Evolutionary conservation across 2,797 vertebrate genomes (phyloP).

Genomic region (Bradypus variegatus): DNA sequence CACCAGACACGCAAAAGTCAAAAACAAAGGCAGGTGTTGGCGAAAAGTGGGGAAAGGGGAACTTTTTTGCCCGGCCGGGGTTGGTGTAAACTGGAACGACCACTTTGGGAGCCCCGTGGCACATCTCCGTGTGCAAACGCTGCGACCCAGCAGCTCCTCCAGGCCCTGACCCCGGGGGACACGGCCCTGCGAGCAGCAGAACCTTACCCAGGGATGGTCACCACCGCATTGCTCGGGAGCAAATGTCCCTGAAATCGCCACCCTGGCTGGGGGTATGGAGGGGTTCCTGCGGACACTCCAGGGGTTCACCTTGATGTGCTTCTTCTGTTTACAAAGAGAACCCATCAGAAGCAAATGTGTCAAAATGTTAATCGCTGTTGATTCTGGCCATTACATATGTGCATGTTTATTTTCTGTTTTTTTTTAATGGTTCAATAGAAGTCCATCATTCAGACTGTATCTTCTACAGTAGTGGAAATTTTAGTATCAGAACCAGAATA

Average conservation of each 20-base stretch:
- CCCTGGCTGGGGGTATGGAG: rapidly evolving
- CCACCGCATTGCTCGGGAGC: too few relatives aligned
- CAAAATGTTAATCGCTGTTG: neutral
- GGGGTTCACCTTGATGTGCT: neutral
- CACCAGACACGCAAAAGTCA: neutral
- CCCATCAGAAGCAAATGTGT: neutral
- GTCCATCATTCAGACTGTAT: neutral
- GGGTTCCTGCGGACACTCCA: neutral
- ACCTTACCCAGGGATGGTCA: neutral
- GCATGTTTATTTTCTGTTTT: neutral
- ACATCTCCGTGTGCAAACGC: neutral
- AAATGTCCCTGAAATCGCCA: too few relatives aligned
- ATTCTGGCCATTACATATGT: neutral
- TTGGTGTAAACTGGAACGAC: rapidly evolving
- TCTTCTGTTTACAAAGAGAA: neutral
- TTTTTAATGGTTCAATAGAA: neutral
- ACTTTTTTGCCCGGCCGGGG: rapidly evolving
- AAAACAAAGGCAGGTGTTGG: neutral
- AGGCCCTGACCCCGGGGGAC: neutral
- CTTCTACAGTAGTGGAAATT: neutral
- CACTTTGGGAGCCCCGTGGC: neutral
- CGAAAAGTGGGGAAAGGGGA: neutral
- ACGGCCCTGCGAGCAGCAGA: neutral
- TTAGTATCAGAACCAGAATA: neutral
- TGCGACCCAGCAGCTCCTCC: rapidly evolving